Conservation (phyloP, 2,888 invertebrate species). For the Drosophila lutescens region DNA sequence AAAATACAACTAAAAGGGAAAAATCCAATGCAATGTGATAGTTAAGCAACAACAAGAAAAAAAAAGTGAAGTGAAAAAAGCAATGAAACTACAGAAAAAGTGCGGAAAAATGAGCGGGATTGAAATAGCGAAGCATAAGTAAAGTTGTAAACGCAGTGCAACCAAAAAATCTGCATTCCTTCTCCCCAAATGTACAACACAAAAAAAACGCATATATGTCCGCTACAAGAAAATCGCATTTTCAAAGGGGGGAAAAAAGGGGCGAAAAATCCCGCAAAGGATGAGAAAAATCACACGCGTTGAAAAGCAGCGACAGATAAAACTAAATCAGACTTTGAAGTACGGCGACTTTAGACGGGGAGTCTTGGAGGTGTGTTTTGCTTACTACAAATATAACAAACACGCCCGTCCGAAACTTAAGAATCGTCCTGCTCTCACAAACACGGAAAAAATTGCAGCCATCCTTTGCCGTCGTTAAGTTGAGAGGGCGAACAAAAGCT, state of each 20-base stretch:
- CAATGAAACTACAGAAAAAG: constrained; percentile 7
- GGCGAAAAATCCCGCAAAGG: constrained; percentile 15
- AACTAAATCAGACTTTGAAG: constrained; percentile 10
- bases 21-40: constrained; percentile 26
- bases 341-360: background rate
- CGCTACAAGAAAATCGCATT: constrained; percentile 74
- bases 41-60: constrained; percentile 17
- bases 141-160: constrained; percentile 37
- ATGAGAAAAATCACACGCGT: constrained; percentile 41
- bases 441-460: constrained; percentile 1
- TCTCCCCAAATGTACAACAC: background rate
- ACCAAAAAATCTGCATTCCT: constrained; percentile 37
- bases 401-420: constrained; percentile 27
- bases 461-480: constrained; percentile 55
- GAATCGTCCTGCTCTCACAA: constrained; percentile 2
- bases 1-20: constrained; percentile 21
- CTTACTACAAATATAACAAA: constrained; percentile 72
- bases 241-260: constrained; percentile 38
- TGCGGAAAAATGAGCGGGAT: constrained; percentile 14
- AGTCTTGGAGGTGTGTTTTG: constrained; percentile 11
- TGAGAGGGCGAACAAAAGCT: constrained; percentile 71
- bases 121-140: constrained; percentile 33
- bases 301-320: constrained; percentile 63
- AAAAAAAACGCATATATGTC: constrained; percentile 5
- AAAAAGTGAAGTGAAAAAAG: background rate